A percentile compares a stretch with the other conserved stretches of the same genome.
phyloP scores from a whole-genome alignment of 2,888 invertebrate species.

The Chrysina gloriosa region DNA sequence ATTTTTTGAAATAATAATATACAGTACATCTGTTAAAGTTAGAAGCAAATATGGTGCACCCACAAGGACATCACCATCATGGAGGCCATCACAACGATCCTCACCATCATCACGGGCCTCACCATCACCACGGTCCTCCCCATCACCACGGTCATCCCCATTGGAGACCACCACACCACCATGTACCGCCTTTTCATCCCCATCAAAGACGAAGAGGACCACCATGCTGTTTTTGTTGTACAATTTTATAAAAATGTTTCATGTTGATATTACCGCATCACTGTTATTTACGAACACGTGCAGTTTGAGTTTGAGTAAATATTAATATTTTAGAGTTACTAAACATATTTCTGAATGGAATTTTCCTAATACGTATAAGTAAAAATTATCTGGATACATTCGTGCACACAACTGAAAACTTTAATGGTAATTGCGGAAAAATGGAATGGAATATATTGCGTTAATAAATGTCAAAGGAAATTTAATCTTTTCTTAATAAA shows the following conservation, averaged over 20 bases:
- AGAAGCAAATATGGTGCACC: neutral
- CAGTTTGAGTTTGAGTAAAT: too few species aligned
- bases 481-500: too few species aligned
- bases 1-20: too few species aligned
- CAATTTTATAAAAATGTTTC: neutral
- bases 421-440: too few species aligned
- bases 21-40: neutral
- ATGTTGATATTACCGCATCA: neutral
- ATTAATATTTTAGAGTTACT: too few species aligned
- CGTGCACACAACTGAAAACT: too few species aligned
- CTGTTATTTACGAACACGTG: too few species aligned
- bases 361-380: too few species aligned
- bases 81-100: neutral
- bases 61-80: neutral
- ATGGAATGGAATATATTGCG: too few species aligned
- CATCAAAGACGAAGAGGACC: neutral
- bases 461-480: too few species aligned
- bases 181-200: neutral
- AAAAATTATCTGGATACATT: too few species aligned
- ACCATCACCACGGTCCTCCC: neutral
- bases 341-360: too few species aligned
- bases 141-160: neutral
- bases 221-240: neutral
- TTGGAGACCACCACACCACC: neutral
- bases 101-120: slow-evolving; percentile 1